Conservation (phyloP, 2,888 invertebrate species). For the Linnaemya tessellans region DNA sequence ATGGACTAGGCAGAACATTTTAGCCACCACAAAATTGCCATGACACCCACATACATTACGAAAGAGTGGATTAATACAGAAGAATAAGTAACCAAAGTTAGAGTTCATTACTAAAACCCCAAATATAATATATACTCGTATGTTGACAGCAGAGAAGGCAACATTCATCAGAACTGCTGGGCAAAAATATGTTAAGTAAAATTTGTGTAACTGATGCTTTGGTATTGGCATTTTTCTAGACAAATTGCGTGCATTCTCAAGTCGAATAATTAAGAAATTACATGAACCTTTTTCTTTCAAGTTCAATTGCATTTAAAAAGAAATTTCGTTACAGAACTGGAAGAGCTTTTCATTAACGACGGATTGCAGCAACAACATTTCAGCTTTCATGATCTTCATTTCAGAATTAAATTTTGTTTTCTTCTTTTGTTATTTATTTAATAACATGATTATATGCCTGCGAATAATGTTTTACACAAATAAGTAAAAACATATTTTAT, state of each 20-base stretch:
- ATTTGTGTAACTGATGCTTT: background rate
- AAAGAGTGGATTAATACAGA: no score
- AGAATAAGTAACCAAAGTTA: no score
- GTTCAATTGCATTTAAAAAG: background rate
- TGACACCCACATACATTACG: no score
- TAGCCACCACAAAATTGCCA: no score
- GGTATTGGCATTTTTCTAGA: background rate
- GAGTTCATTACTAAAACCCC: no score
- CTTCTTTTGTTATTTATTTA: conserved; percentile 37
- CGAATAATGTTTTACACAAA: conserved; percentile 14
- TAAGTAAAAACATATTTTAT: background rate
- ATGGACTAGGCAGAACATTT: no score
- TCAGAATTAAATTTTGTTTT: conserved; percentile 28
- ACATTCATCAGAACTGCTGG: background rate
- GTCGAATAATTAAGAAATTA: background rate
- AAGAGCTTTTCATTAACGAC: background rate
- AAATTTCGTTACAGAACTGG: background rate
- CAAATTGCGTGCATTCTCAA: background rate
- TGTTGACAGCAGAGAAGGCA: no score
- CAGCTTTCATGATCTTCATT: background rate
- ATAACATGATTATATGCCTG: conserved; percentile 55
- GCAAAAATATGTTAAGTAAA: background rate
- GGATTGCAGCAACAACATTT: background rate
- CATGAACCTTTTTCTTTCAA: background rate
- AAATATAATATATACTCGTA: no score